Evolutionary conservation across 2,113 vertebrate species (phyloP), one percentile per base, ranked within the genome.

Genomic region (Nesogale talazaci): DNA sequence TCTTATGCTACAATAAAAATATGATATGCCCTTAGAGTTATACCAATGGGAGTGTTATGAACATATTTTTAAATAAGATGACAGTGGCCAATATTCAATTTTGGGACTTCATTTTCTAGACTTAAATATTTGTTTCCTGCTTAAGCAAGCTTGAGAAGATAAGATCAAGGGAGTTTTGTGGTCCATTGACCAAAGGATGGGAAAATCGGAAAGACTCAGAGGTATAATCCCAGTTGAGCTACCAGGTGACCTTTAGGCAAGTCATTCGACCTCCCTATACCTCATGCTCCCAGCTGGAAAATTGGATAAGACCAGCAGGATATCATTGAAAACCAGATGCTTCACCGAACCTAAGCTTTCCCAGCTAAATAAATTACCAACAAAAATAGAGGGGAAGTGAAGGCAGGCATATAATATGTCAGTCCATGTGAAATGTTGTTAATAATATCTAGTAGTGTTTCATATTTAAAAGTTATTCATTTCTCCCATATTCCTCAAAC

Each of bases 301-400:
- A 94, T 59, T 84, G 94, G 91, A 96, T 96, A 95, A 95, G 89
- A 96, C 89, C 95, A 97, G 95, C 94, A 95, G 46, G 82, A 78
- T 95, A 95, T 87, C 93, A 88, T 86, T 96, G 90, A 89, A 97
- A 96, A 96, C 59, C 92, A 97, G 97, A 95, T 81, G 87, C 83
- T 95, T 74, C 88, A 87, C 85, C 59, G 38, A 94, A 95, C n/a
- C 80, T 90, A 94, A 87, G 83, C 69, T 95, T 87, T 97, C 96
- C 91, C 86, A 92, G 95, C 93, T 63, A 96, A 97, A 97, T 89
- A 93, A 90, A 67, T 74, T 86, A 95, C 82, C 81, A 94, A 95
- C 89, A 79, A 19, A 87, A 83, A 23, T 20, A 19, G 31, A 61
- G 17, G 40, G 63, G 77, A 36, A 9, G 11, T 25, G 63, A 27